Percentiles rank a stretch among this genome's conserved stretches.
phyloP scores from a whole-genome alignment of 2,797 vertebrate genomes.

The Pangasius krempfi region DNA sequence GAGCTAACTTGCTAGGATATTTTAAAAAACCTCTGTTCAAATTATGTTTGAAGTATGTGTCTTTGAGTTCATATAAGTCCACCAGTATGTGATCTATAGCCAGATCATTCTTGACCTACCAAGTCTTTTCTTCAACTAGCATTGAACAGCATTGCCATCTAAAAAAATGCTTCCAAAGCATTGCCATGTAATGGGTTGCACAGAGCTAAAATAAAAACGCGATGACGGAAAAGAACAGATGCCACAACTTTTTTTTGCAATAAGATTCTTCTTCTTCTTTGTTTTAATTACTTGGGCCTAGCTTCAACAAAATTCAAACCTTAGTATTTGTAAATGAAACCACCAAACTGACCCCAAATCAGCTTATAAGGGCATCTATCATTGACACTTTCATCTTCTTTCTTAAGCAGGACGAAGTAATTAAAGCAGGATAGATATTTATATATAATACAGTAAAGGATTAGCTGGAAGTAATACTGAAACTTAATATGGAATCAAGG shows the following conservation, averaged over 20 bases:
- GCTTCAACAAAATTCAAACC: slow-evolving; percentile 34
- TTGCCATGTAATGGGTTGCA: background rate
- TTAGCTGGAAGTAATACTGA: slow-evolving; percentile 78
- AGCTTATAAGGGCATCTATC: slow-evolving; percentile 34
- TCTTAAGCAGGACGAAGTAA: slow-evolving; percentile 71
- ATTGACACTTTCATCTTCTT: slow-evolving; percentile 59
- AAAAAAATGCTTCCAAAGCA: background rate
- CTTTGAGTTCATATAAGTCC: background rate
- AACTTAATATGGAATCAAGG: slow-evolving; percentile 73
- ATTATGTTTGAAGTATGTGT: background rate
- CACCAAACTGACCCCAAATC: slow-evolving; percentile 31
- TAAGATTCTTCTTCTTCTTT: slow-evolving; percentile 18
- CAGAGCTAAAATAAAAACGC: background rate
- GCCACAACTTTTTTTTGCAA: background rate
- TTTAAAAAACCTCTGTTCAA: background rate
- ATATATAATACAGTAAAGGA: slow-evolving; percentile 70
- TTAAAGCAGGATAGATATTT: slow-evolving; percentile 68
- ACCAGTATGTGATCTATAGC: too few relatives aligned
- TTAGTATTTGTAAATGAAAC: slow-evolving; percentile 21
- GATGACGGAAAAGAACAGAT: background rate
- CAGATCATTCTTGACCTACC: background rate
- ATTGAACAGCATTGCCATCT: background rate
- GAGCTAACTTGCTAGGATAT: background rate
- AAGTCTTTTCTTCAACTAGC: background rate
- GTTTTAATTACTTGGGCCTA: slow-evolving; percentile 51